phyloP scores from a whole-genome alignment of 2,797 vertebrate genomes.

The Salmo trutta region DNA sequence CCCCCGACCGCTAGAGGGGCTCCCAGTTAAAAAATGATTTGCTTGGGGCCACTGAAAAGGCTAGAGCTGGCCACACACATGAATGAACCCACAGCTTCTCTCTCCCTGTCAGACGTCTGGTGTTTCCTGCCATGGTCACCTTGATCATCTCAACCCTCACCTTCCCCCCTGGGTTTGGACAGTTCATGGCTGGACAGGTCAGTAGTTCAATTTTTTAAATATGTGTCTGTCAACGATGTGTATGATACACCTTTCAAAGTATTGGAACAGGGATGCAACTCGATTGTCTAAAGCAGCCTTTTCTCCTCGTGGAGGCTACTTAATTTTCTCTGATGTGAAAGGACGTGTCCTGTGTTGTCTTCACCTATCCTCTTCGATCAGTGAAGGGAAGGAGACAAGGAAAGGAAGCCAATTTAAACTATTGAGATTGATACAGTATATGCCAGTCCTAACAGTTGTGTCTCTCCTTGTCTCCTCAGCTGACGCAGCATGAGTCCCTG shows the following conservation, averaged over 20 bases:
- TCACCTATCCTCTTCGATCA: background rate
- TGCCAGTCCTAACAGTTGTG: background rate
- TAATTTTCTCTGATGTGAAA: background rate
- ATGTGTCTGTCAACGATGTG: background rate
- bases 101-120: conserved; percentile 84
- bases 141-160: conserved; percentile 92
- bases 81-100: conserved; percentile 70
- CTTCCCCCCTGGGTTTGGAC: conserved; percentile 94
- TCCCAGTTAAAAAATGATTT: no score
- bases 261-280: background rate
- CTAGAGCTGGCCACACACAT: no score
- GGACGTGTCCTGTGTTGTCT: background rate
- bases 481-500: conserved; percentile 96
- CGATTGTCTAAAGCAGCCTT: background rate
- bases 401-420: background rate
- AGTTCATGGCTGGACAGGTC: conserved; percentile 99
- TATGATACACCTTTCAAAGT: background rate
- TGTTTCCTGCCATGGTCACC: conserved; percentile 94
- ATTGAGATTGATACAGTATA: background rate
- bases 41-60: no score
- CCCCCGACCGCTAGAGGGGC: no score
- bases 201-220: conserved; percentile 27
- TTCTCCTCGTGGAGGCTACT: background rate
- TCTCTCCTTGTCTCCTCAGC: conserved; percentile 64
- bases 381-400: background rate